These are phyloP conservation scores for Lophius piscatorius DNA, from an alignment of 2,113 vertebrate genomes.

Conservation along the genomic window DNA sequence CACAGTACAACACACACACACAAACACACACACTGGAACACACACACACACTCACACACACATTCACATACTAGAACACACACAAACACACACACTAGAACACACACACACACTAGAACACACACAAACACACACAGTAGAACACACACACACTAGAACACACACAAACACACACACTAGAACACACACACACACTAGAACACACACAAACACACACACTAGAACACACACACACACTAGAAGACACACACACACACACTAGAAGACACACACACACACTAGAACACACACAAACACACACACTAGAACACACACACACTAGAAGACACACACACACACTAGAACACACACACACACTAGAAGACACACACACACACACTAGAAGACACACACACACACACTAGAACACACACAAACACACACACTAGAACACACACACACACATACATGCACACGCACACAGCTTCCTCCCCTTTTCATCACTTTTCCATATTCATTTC, in stretches of 20 bases:
- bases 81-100: constrained; percentile 2
- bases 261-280: constrained; percentile 16
- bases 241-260: constrained; percentile 15
- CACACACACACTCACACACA: constrained; percentile 12
- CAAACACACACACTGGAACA: constrained; percentile 5
- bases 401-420: constrained; percentile 17
- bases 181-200: no score
- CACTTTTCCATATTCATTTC: constrained; percentile 81
- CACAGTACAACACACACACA: no score
- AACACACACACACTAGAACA: constrained; percentile 14
- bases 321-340: constrained; percentile 13
- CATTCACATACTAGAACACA: constrained; percentile 8
- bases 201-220: constrained; percentile 22
- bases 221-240: constrained; percentile 14
- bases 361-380: constrained; percentile 15
- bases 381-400: constrained; percentile 12
- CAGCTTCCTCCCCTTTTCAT: constrained; percentile 61
- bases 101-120: constrained; percentile 17
- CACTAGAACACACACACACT: constrained; percentile 13
- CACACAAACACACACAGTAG: constrained; percentile 4
- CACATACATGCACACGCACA: constrained; percentile 11
- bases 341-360: constrained; percentile 16
- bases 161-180: constrained; percentile 22
- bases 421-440: constrained; percentile 1
- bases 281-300: constrained; percentile 20